Conservation (phyloP, 2,888 invertebrate genomes). For the Polydrusus cervinus region DNA sequence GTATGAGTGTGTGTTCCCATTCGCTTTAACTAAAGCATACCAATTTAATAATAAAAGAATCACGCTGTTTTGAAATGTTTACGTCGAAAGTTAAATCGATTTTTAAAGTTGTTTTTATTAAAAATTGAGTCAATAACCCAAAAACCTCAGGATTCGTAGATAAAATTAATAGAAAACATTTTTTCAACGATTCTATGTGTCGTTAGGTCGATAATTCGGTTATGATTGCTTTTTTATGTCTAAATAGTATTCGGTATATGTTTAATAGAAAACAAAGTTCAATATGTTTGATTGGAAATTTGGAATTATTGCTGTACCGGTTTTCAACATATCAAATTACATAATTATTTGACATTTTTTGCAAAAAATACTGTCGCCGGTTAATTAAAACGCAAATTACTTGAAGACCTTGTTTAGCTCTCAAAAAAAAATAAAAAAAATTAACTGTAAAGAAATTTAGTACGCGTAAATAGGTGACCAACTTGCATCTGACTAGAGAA, state of each 20-base stretch:
- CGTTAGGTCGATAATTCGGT: not conserved
- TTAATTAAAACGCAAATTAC: no score
- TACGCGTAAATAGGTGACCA: no score
- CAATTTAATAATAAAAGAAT: not conserved
- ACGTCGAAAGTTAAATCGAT: slow-evolving; percentile 6
- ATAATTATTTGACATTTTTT: no score
- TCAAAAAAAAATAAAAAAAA: no score
- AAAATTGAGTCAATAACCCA: slow-evolving; percentile 15
- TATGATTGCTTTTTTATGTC: slow-evolving; percentile 2
- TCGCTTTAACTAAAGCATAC: not conserved
- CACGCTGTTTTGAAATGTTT: slow-evolving; percentile 13
- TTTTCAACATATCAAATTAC: no score
- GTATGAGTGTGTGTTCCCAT: no score
- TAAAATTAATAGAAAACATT: slow-evolving; percentile 16
- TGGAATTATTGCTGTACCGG: no score
- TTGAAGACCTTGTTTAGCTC: no score
- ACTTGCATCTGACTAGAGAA: no score
- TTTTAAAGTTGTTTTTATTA: slow-evolving; percentile 15
- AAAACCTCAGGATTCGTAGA: slow-evolving; percentile 4
- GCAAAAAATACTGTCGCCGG: no score
- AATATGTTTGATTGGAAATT: not conserved
- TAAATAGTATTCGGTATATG: not conserved
- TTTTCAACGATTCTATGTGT: slow-evolving; percentile 2
- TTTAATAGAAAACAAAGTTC: not conserved
- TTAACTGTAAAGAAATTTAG: no score